These are phyloP conservation scores for Ectemnius continuus DNA, from an alignment of 2,888 invertebrate species.

Conservation along the genomic window DNA sequence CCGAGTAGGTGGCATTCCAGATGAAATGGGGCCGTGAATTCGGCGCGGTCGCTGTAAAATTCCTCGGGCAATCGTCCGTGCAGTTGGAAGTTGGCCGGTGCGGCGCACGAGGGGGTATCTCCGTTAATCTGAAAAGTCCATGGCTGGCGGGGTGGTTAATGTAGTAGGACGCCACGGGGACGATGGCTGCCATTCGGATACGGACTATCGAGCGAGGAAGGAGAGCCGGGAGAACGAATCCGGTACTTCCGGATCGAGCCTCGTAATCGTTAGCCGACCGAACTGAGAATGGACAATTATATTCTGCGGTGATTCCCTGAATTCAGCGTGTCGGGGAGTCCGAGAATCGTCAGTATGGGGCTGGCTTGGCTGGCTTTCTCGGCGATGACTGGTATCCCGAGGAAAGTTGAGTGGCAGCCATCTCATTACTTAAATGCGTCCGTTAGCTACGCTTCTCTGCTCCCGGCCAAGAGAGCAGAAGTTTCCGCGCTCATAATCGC, in stretches of 20 bases:
- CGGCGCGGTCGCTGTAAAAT: neutral
- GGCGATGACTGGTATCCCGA: constrained; percentile 62
- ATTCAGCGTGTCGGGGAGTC: constrained; percentile 14
- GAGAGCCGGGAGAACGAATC: neutral
- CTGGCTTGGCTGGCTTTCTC: constrained; percentile 49
- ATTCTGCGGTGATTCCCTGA: constrained; percentile 40
- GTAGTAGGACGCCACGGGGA: neutral
- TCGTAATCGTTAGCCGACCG: constrained; percentile 37
- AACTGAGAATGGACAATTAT: constrained; percentile 49
- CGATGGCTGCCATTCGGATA: constrained; percentile 1
- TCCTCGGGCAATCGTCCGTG: neutral
- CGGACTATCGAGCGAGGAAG: constrained; percentile 25
- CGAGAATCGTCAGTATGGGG: constrained; percentile 33
- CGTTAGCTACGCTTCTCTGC: constrained; percentile 60
- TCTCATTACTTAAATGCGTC: constrained; percentile 73
- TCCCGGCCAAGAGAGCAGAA: constrained; percentile 66
- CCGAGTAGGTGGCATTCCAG: too few species aligned
- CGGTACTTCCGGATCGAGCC: too few species aligned
- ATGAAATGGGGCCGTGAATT: neutral
- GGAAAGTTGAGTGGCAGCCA: constrained; percentile 70
- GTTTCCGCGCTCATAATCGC: constrained; percentile 74
- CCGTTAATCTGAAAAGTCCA: neutral
- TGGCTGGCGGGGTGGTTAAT: too few species aligned
- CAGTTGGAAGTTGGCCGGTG: neutral
- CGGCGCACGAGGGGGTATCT: neutral